Evolutionary conservation across 1,140 invertebrate species (phyloP).

Genomic region (Drosophila bipectinata): DNA sequence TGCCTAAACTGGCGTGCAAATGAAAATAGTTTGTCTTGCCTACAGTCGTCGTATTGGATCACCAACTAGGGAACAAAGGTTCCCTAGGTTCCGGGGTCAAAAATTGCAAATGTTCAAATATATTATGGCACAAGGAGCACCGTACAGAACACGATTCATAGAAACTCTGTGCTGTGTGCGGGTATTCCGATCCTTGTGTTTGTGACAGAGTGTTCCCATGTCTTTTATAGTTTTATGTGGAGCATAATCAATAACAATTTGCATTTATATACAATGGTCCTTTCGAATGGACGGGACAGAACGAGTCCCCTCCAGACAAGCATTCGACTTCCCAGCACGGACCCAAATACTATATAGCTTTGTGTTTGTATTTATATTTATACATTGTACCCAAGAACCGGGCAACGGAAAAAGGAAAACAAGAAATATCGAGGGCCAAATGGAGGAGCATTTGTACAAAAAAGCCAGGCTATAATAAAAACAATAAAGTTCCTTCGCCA

Average conservation of each 20-base stretch:
- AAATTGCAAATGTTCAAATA: slow-evolving; percentile 51
- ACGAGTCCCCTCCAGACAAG: slow-evolving; percentile 27
- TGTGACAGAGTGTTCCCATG: slow-evolving; percentile 38
- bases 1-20: slow-evolving; percentile 37
- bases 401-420: slow-evolving; percentile 24
- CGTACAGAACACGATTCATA: background rate
- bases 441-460: slow-evolving; percentile 23
- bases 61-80: background rate
- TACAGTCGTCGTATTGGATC: slow-evolving; percentile 30
- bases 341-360: slow-evolving; percentile 5
- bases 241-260: slow-evolving; percentile 81
- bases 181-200: slow-evolving; percentile 21
- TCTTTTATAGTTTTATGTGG: slow-evolving; percentile 59
- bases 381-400: slow-evolving; percentile 26
- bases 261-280: slow-evolving; percentile 59
- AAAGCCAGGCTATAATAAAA: slow-evolving; percentile 14
- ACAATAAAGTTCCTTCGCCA: slow-evolving; percentile 12
- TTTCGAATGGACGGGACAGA: slow-evolving; percentile 10
- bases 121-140: slow-evolving; percentile 24
- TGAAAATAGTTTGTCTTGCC: slow-evolving; percentile 49
- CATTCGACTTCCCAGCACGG: slow-evolving; percentile 18
- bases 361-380: slow-evolving; percentile 13
- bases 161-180: background rate
- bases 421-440: slow-evolving; percentile 46
- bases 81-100: slow-evolving; percentile 33